Base-by-base conservation (phyloP, 1,140 invertebrate species). In the Tenebrio molitor region DNA sequence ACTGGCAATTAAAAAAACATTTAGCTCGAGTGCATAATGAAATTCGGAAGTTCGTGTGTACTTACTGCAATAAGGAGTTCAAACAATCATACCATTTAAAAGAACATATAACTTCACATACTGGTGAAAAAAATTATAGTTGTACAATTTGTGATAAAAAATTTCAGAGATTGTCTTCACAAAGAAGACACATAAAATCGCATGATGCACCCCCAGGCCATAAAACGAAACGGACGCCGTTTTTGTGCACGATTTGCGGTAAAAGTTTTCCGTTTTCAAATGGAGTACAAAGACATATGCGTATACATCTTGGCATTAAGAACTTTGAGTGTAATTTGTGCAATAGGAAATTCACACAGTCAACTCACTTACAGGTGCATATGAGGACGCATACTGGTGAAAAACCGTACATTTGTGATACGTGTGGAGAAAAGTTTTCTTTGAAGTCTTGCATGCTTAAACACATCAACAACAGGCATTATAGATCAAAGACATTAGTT, bases 1-100 rank as follows among this genome's bases (percentile, higher is more conserved):
- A 88, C 1, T 90, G 88, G 15, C 89, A 89, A 25, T 91, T 92
- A 79, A 83, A 91, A 12, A 90, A 88, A 25, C 84, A 91, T 16
- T 89, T 92, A 81, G 90, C 91, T 75, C 89, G 92, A 81, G 91
- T 89, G 0, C 91, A 93, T 79, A 88, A 88, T 2, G 83, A 86
- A 10, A n/a, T 68, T 33, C 39, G 41, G 1, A 67, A 71, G 74
- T 91, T 87, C 81, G 82, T 84, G 25, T 93, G 92, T 76, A 82
- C 85, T 66, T 82, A 86, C 66, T 93, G 91, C 81, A 84, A 88
- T 73, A 91, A 91, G 79, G 84, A 86, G 5, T 93, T 92, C 80
- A 89, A 89, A 2, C 85, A 92, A 67, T 90, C 90, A 76, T 90
- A 87, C 41, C 91, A 92, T 81, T 84, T 93, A 10, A 90, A 89